Conservation (phyloP, 2,797 vertebrate species). For the Fundulus diaphanus region DNA sequence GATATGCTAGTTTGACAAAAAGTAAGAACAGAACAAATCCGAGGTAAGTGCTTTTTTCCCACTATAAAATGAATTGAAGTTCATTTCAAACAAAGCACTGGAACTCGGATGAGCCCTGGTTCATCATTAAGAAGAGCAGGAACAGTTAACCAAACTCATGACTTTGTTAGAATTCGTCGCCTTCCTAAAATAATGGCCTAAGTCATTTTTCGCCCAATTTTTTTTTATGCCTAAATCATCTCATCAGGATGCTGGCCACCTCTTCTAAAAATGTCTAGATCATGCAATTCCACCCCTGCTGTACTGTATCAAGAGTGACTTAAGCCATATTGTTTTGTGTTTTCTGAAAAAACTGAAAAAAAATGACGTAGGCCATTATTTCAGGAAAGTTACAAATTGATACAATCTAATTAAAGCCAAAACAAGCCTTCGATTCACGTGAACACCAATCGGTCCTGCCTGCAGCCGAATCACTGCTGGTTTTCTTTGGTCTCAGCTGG, state of each 20-base stretch:
- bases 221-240: too few relatives aligned
- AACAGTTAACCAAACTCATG: conserved; percentile 24
- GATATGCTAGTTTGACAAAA: neutral
- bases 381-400: too few relatives aligned
- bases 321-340: too few relatives aligned
- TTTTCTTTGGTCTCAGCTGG: conserved; percentile 35
- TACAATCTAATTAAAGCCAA: conserved; percentile 24
- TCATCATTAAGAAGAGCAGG: conserved; percentile 5
- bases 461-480: conserved; percentile 7
- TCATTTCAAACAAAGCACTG: conserved; percentile 12
- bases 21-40: neutral
- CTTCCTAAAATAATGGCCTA: too few relatives aligned
- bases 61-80: neutral
- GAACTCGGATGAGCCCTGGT: conserved; percentile 10
- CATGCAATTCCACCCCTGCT: too few relatives aligned
- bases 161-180: too few relatives aligned
- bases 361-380: too few relatives aligned
- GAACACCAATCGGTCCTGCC: conserved; percentile 51
- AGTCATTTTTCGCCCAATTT: too few relatives aligned
- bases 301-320: too few relatives aligned
- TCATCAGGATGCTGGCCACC: too few relatives aligned
- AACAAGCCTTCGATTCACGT: conserved; percentile 11
- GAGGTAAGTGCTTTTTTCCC: neutral
- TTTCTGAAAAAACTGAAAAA: too few relatives aligned
- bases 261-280: too few relatives aligned